Conservation (phyloP, 2,797 vertebrate genomes). For the Sternarchorhynchus goeldii region DNA sequence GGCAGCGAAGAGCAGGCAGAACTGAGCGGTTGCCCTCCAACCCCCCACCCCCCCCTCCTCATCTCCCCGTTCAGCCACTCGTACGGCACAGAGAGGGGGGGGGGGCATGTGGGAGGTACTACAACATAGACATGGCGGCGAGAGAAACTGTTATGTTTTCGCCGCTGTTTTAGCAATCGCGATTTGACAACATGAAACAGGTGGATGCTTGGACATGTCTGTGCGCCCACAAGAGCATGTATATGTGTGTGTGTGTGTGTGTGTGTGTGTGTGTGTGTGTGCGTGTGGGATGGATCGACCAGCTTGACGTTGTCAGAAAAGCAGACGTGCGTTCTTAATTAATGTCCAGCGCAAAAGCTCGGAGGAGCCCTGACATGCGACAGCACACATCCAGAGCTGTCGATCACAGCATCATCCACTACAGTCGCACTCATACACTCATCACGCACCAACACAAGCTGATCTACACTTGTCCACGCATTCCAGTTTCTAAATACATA, state of each 20-base stretch:
- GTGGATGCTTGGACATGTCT: constrained; percentile 72
- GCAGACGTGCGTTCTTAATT: constrained; percentile 85
- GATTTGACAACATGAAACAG: constrained; percentile 85
- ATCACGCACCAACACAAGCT: constrained; percentile 7
- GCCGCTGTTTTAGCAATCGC: constrained; percentile 88
- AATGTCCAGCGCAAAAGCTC: constrained; percentile 80
- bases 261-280: constrained; percentile 54
- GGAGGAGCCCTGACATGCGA: constrained; percentile 78
- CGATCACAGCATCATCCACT: constrained; percentile 76
- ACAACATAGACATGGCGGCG: constrained; percentile 49
- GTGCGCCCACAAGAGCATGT: constrained; percentile 1
- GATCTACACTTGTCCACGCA: background rate
- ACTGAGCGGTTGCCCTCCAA: constrained; percentile 42
- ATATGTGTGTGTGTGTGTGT: constrained; percentile 14
- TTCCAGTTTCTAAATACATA: too few relatives aligned
- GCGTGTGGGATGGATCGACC: constrained; percentile 69
- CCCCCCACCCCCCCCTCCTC: background rate
- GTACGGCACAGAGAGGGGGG: constrained; percentile 63
- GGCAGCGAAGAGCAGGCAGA: constrained; percentile 52
- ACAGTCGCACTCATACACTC: constrained; percentile 60
- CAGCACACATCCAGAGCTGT: constrained; percentile 76
- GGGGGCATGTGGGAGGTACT: constrained; percentile 52
- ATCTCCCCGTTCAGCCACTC: constrained; percentile 74
- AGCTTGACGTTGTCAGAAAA: constrained; percentile 80
- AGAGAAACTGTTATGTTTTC: constrained; percentile 82